Evolutionary conservation across 2,113 vertebrate genomes (phyloP).

Genomic region (Geococcyx californianus): DNA sequence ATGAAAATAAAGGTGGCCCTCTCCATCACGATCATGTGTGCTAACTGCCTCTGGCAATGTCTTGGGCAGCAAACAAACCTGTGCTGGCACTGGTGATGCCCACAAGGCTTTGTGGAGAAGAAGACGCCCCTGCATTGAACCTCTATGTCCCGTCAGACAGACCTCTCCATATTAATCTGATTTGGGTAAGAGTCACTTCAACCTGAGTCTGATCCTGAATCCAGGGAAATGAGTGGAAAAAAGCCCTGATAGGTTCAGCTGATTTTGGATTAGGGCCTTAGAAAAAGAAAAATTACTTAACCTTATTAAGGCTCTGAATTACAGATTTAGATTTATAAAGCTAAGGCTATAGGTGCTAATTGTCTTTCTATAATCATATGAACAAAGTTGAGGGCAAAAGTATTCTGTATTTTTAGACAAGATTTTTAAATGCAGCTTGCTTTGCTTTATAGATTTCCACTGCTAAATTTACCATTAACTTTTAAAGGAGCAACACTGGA

Average conservation of each 20-base stretch:
- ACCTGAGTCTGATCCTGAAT: neutral
- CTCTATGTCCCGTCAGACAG: neutral
- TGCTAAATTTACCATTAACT: neutral
- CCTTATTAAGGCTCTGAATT: constrained; percentile 48
- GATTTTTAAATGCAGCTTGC: neutral
- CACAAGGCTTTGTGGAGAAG: neutral
- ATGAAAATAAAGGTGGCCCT: neutral
- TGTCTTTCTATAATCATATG: neutral
- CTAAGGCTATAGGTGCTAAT: neutral
- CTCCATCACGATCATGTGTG: neutral
- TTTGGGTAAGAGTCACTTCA: neutral
- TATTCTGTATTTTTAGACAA: neutral
- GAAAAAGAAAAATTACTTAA: neutral
- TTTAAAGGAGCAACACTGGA: neutral
- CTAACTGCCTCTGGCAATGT: neutral
- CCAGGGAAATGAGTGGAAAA: neutral
- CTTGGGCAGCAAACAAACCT: neutral
- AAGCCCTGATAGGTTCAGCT: neutral
- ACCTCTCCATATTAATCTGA: neutral
- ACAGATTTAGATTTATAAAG: constrained; percentile 47
- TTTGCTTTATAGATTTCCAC: neutral
- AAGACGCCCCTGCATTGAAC: neutral
- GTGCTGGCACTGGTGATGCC: neutral
- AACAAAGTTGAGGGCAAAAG: constrained; percentile 22
- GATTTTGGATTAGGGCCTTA: neutral